These are phyloP conservation scores for Helicoverpa assulta DNA, from an alignment of 2,888 invertebrate genomes.

Conservation along the genomic window DNA sequence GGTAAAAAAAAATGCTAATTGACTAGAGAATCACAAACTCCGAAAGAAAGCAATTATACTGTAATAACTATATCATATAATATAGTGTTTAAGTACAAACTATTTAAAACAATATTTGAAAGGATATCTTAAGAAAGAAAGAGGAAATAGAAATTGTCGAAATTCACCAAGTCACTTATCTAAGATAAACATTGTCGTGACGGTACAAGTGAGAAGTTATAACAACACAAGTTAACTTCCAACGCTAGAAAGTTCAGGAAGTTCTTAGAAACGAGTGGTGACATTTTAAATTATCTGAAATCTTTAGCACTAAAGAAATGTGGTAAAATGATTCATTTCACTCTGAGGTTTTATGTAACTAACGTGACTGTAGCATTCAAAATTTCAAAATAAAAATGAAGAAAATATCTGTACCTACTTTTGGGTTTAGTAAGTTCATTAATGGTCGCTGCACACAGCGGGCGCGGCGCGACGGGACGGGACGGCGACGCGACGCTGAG, in stretches of 20 bases:
- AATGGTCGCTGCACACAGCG: no score
- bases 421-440: no score
- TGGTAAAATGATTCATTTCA: constrained; percentile 1
- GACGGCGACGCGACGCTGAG: no score
- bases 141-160: constrained; percentile 35
- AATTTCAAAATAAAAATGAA: no score
- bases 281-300: constrained; percentile 39
- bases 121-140: neutral
- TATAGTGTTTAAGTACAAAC: no score
- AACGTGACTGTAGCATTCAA: neutral
- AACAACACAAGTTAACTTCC: constrained; percentile 55
- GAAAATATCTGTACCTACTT: no score
- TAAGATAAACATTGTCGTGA: constrained; percentile 57
- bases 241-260: constrained; percentile 63
- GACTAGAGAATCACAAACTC: no score
- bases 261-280: constrained; percentile 44
- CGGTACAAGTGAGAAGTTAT: constrained; percentile 57
- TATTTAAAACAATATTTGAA: no score
- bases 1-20: no score
- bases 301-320: constrained; percentile 1
- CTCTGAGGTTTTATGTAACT: constrained; percentile 10
- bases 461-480: no score
- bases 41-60: no score
- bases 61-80: no score
- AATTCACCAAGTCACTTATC: constrained; percentile 48